Percentiles rank a stretch among this genome's conserved stretches.
phyloP scores from a whole-genome alignment of 2,113 vertebrate genomes.

The Nothocercus julius region DNA sequence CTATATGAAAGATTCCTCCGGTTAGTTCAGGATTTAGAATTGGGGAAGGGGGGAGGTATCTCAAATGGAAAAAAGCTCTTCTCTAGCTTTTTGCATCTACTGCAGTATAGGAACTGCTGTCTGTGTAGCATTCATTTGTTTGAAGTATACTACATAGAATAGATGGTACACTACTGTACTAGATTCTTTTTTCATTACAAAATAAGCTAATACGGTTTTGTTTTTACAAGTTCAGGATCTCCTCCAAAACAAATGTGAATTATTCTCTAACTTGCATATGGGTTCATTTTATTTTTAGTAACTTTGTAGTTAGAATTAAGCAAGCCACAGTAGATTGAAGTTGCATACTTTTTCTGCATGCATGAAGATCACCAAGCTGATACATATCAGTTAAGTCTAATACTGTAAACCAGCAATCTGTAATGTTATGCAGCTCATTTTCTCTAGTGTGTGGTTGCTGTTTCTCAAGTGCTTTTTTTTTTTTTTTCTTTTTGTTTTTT shows the following conservation, averaged over 20 bases:
- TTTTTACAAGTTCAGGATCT: background rate
- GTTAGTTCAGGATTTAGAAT: constrained; percentile 73
- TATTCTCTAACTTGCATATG: background rate
- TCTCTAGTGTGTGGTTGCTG: background rate
- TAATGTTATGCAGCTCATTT: background rate
- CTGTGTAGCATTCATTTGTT: background rate
- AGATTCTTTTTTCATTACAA: background rate
- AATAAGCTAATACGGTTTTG: background rate
- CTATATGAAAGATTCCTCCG: constrained; percentile 96
- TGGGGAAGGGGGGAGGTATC: background rate
- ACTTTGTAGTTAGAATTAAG: background rate
- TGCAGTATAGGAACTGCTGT: background rate
- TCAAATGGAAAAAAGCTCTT: background rate
- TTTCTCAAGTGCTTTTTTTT: constrained; percentile 5
- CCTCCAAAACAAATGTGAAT: background rate
- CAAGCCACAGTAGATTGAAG: background rate
- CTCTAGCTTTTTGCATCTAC: background rate
- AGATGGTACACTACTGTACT: background rate
- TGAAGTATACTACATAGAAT: background rate
- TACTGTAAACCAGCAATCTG: background rate
- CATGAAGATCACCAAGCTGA: background rate
- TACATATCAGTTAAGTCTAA: background rate
- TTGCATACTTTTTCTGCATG: background rate
- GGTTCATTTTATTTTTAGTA: background rate
- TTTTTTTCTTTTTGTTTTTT: constrained; percentile 36